Conservation (phyloP, 2,888 invertebrate species). For the Dione juno region DNA sequence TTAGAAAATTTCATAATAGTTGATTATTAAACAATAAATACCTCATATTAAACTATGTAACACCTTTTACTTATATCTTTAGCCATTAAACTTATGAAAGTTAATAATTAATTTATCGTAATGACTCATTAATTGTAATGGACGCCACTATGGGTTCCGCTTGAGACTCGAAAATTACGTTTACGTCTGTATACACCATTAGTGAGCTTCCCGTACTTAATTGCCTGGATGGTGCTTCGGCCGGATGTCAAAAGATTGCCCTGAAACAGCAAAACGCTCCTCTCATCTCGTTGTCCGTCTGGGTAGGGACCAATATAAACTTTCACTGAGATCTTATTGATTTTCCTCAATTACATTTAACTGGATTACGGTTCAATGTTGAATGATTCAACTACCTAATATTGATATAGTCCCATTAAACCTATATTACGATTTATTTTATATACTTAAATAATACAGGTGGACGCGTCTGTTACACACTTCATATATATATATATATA, state of each 20-base stretch:
- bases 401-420: constrained; percentile 30
- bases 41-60: background rate
- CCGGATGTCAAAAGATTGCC: constrained; percentile 81
- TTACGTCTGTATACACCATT: constrained; percentile 69
- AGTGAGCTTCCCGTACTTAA: constrained; percentile 75
- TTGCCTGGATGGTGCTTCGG: constrained; percentile 72
- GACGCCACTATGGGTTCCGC: constrained; percentile 50
- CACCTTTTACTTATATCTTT: background rate
- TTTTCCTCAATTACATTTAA: constrained; percentile 36
- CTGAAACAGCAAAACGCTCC: constrained; percentile 68
- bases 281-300: constrained; percentile 45
- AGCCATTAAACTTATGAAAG: constrained; percentile 44
- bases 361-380: constrained; percentile 19
- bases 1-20: too few relatives aligned
- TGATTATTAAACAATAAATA: background rate
- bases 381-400: constrained; percentile 21
- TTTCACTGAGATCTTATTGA: constrained; percentile 41
- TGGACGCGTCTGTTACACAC: background rate
- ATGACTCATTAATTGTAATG: constrained; percentile 47
- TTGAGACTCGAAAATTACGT: constrained; percentile 50
- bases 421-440: background rate
- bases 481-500: too few relatives aligned
- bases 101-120: constrained; percentile 47
- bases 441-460: background rate
- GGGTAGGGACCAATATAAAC: constrained; percentile 40